These are phyloP conservation scores for Nothura maculosa DNA, from an alignment of 2,797 vertebrate species.

Conservation along the genomic window DNA sequence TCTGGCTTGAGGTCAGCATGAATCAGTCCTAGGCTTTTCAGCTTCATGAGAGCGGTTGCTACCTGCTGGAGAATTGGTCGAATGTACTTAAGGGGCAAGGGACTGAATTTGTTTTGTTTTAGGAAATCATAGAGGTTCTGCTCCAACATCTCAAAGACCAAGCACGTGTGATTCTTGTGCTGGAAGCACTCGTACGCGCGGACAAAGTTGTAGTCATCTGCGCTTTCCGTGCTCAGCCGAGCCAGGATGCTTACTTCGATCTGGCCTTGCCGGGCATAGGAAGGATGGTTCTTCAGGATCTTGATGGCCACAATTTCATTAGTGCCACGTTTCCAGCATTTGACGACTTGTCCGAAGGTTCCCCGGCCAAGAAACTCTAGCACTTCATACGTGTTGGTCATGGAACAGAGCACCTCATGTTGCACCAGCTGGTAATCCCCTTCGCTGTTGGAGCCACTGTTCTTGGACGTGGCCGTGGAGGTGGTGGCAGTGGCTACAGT, in stretches of 20 bases:
- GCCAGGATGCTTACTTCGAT: conserved; percentile 99
- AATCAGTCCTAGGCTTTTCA: conserved; percentile 97
- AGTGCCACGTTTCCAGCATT: conserved; percentile 99
- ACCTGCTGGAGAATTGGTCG: conserved; percentile 97
- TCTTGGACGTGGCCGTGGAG: conserved; percentile 96
- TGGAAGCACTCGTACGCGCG: conserved; percentile 99
- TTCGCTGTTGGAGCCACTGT: conserved; percentile 96
- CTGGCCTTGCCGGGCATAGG: conserved; percentile 97
- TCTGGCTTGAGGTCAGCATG: conserved; percentile 98
- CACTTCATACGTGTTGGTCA: conserved; percentile 99
- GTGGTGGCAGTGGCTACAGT: conserved; percentile 93
- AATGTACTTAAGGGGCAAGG: conserved; percentile 96
- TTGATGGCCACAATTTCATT: conserved; percentile 99
- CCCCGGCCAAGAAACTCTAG: conserved; percentile 97
- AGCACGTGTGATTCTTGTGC: conserved; percentile 99
- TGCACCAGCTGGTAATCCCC: conserved; percentile 98
- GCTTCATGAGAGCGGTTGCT: conserved; percentile 96
- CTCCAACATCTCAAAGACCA: conserved; percentile 99
- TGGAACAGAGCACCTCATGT: conserved; percentile 98
- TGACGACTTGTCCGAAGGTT: conserved; percentile 98
- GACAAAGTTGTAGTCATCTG: conserved; percentile 98
- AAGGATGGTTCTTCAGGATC: conserved; percentile 98
- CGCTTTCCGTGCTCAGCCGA: conserved; percentile 96
- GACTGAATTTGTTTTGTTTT: conserved; percentile 99
- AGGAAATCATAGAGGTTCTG: conserved; percentile 99